Conservation (phyloP, 2,113 vertebrate species). For the Ammospiza nelsoni region DNA sequence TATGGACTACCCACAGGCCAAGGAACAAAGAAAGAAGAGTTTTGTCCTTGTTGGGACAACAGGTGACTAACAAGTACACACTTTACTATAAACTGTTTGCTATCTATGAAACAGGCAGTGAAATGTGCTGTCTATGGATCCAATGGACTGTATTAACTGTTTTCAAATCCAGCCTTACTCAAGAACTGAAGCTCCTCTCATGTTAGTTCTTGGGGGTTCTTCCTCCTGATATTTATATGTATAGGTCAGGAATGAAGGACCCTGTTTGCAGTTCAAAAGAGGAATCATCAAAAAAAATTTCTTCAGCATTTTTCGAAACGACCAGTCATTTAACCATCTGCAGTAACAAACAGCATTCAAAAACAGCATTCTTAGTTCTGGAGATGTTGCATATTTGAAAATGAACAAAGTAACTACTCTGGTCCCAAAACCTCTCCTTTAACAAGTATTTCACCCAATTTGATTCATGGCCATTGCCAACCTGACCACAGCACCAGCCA, state of each 20-base stretch:
- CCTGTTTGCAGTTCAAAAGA: background rate
- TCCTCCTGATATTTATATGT: background rate
- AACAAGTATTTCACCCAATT: background rate
- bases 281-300: background rate
- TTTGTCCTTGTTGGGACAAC: background rate
- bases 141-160: background rate
- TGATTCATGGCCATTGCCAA: background rate
- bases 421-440: background rate
- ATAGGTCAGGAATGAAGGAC: background rate
- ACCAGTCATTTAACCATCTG: background rate
- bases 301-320: background rate
- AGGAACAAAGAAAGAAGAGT: background rate
- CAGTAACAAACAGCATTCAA: background rate
- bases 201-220: background rate
- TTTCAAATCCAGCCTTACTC: background rate
- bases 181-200: background rate
- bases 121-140: background rate
- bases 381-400: background rate
- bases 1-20: background rate
- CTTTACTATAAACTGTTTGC: background rate
- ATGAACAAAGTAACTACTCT: background rate
- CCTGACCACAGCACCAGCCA: background rate
- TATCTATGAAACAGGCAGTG: background rate
- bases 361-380: background rate
- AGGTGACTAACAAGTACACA: background rate